Percentiles rank a stretch among this genome's conserved stretches.
phyloP scores from a whole-genome alignment of 2,113 vertebrate genomes.

The Caracal caracal region DNA sequence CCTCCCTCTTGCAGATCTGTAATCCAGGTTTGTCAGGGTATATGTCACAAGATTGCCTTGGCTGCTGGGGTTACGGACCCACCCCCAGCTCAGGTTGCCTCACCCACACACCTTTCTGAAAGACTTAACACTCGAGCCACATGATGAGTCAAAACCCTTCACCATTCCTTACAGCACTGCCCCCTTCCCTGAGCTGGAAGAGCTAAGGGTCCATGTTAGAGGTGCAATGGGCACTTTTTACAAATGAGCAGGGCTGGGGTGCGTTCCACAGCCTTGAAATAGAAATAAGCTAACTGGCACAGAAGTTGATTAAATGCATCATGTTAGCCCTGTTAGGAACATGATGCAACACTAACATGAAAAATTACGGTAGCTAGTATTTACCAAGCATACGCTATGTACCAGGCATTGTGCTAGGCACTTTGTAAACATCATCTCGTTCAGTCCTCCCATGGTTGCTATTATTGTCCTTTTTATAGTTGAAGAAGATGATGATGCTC shows the following conservation, averaged over 20 bases:
- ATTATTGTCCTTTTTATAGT: background rate
- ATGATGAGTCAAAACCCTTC: background rate
- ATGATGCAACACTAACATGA: background rate
- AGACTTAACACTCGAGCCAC: background rate
- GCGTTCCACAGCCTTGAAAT: background rate
- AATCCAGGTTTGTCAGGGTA: conserved; percentile 32
- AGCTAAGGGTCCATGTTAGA: background rate
- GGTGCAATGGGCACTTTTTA: background rate
- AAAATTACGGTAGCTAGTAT: background rate
- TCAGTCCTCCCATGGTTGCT: background rate
- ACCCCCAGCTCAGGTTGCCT: background rate
- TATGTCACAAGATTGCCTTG: conserved; percentile 21
- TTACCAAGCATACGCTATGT: background rate
- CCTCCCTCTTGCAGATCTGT: conserved; percentile 27
- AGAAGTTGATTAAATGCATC: background rate
- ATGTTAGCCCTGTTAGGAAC: background rate
- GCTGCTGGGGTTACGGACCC: background rate
- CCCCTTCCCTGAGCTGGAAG: background rate
- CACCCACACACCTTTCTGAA: background rate
- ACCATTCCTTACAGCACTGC: background rate
- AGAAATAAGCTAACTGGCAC: background rate
- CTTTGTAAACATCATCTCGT: background rate
- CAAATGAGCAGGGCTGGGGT: background rate
- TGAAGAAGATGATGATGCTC: background rate
- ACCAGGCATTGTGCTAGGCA: background rate